phyloP scores from a whole-genome alignment of 2,888 invertebrate genomes.

The Tetranychus piercei region DNA sequence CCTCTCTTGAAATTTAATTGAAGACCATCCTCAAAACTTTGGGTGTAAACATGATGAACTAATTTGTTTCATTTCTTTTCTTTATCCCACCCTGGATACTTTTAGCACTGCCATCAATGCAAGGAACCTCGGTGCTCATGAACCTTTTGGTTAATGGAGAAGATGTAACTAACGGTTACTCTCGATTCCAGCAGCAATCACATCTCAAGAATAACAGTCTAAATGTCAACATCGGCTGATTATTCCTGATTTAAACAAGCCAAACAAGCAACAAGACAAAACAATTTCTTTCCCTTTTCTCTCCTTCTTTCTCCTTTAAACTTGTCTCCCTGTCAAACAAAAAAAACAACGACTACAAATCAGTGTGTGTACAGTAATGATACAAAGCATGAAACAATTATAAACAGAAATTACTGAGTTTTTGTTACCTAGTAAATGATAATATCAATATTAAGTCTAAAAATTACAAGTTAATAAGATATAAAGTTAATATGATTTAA shows the following conservation, averaged over 20 bases:
- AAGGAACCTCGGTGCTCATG: slow-evolving; percentile 54
- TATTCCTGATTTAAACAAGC: neutral
- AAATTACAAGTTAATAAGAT: too few relatives aligned
- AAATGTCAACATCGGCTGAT: neutral
- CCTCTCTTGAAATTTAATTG: neutral
- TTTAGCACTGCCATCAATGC: slow-evolving; percentile 10
- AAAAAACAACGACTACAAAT: too few relatives aligned
- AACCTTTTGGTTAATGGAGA: slow-evolving; percentile 87
- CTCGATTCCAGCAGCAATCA: slow-evolving; percentile 6
- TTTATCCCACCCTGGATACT: neutral
- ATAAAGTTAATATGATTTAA: too few relatives aligned
- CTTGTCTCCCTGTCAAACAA: too few relatives aligned
- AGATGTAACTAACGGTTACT: slow-evolving; percentile 63
- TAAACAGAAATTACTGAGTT: too few relatives aligned
- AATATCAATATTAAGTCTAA: too few relatives aligned
- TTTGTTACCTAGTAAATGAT: too few relatives aligned
- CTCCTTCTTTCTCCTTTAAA: too few relatives aligned
- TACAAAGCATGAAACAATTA: too few relatives aligned
- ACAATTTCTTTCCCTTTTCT: too few relatives aligned
- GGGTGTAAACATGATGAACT: neutral
- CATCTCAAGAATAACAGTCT: neutral
- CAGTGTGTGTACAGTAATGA: too few relatives aligned
- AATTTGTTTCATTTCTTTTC: slow-evolving; percentile 3
- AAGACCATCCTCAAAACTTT: neutral
- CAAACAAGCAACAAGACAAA: too few relatives aligned